A percentile compares a stretch with the other conserved stretches of the same genome.
Conservation (phyloP, 2,888 invertebrate species). For the Tetropium fuscum region DNA sequence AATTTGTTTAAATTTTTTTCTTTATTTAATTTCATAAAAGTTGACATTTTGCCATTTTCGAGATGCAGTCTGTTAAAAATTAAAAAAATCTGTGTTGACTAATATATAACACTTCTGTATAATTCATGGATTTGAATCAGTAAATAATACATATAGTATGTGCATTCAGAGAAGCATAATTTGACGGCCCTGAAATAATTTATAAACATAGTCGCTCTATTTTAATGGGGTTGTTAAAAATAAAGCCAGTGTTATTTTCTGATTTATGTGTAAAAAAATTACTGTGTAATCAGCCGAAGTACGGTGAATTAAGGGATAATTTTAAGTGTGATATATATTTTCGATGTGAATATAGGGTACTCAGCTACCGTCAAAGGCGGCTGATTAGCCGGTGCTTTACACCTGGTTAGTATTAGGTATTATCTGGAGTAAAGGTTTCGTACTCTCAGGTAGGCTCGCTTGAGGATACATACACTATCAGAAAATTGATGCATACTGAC, state of each 20-base stretch:
- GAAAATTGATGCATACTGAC: too few species aligned
- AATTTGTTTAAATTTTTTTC: too few species aligned
- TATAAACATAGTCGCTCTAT: conserved; percentile 12
- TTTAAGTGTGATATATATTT: conserved; percentile 45
- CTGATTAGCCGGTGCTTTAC: conserved; percentile 51
- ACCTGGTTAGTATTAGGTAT: conserved; percentile 46
- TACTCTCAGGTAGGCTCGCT: conserved; percentile 1
- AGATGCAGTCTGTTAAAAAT: too few species aligned
- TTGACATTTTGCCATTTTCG: too few species aligned
- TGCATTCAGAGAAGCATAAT: too few species aligned
- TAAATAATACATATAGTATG: too few species aligned
- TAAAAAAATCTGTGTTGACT: too few species aligned
- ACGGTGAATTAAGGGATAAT: conserved; percentile 38
- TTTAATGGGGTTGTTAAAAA: conserved; percentile 26
- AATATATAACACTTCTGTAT: too few species aligned
- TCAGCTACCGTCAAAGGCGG: conserved; percentile 45
- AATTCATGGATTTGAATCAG: too few species aligned
- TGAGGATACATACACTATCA: neutral
- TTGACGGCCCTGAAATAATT: too few species aligned
- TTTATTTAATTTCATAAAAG: too few species aligned
- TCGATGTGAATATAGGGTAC: conserved; percentile 44
- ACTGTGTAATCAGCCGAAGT: conserved; percentile 38
- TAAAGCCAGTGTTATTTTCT: conserved; percentile 32
- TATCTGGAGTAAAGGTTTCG: conserved; percentile 8
- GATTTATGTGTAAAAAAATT: conserved; percentile 29